These are phyloP conservation scores for Pterostichus niger DNA, from an alignment of 2,888 invertebrate genomes.

Conservation along the genomic window DNA sequence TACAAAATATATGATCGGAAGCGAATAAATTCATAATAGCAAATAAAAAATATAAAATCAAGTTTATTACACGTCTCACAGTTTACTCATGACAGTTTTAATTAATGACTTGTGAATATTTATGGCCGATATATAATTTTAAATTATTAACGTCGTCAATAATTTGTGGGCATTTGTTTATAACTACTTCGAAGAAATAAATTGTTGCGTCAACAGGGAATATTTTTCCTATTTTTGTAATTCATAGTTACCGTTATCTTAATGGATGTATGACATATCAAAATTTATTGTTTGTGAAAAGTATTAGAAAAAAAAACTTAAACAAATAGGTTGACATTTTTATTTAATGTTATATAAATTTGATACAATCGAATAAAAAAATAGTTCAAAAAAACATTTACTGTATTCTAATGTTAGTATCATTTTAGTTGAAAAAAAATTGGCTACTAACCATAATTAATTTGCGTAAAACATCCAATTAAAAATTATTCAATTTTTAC, in stretches of 20 bases:
- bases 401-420: too few relatives aligned
- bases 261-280: not conserved
- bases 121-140: constrained; percentile 41
- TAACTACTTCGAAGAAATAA: constrained; percentile 13
- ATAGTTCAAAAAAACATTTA: too few relatives aligned
- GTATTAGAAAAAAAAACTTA: not conserved
- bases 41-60: constrained; percentile 40
- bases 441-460: too few relatives aligned
- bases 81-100: constrained; percentile 11
- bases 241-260: constrained; percentile 10
- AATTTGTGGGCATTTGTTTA: constrained; percentile 48
- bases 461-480: too few relatives aligned
- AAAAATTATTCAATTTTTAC: too few relatives aligned
- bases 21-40: constrained; percentile 40
- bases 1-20: constrained; percentile 41
- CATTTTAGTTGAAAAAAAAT: too few relatives aligned
- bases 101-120: constrained; percentile 40
- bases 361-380: too few relatives aligned
- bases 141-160: constrained; percentile 39
- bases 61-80: constrained; percentile 27
- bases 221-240: constrained; percentile 8
- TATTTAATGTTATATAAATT: not conserved
- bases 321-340: constrained; percentile 22
- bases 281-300: not conserved
- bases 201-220: not conserved